Evolutionary conservation across 2,113 vertebrate species (phyloP).

Genomic region (Petaurus breviceps): DNA sequence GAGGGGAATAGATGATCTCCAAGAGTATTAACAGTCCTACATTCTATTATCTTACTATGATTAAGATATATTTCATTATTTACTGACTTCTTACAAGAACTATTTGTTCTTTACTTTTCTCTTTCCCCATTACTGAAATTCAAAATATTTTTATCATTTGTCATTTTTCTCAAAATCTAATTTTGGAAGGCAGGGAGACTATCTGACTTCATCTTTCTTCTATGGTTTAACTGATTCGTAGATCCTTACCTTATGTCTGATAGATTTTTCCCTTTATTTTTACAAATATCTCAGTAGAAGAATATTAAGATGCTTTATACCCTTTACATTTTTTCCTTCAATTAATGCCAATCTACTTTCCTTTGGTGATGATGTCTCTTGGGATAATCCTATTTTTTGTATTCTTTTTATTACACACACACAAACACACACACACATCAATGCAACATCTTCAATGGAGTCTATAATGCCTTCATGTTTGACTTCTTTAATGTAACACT

Average conservation of each 20-base stretch:
- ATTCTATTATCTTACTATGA: not conserved
- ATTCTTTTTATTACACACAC: not conserved
- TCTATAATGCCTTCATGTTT: not conserved
- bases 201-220: no score
- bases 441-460: no score
- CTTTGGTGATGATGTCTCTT: not conserved
- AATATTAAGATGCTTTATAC: not conserved
- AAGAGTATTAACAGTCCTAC: not conserved
- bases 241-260: not conserved
- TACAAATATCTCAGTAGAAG: not conserved
- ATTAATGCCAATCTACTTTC: not conserved
- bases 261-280: not conserved
- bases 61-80: not conserved
- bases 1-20: not conserved
- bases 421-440: not conserved
- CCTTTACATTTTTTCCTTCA: not conserved
- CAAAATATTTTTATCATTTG: not conserved
- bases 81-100: not conserved
- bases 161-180: not conserved
- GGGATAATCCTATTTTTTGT: not conserved
- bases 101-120: not conserved
- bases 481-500: not conserved
- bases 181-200: not conserved
- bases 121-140: not conserved
- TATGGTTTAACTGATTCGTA: not conserved